phyloP scores from a whole-genome alignment of 1,140 invertebrate species.

The Nephotettix cincticeps region DNA sequence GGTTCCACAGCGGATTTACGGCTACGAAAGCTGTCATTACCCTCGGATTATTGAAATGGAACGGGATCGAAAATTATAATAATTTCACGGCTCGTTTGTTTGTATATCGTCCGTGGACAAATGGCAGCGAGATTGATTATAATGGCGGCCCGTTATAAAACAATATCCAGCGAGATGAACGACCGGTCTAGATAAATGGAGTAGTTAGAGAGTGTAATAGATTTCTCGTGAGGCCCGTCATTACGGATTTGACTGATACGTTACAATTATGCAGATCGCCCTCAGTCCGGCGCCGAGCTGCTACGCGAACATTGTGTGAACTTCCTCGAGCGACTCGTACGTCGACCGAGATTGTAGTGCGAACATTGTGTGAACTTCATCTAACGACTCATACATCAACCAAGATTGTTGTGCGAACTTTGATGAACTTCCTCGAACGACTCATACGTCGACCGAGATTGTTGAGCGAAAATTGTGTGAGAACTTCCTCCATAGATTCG shows the following conservation, averaged over 20 bases:
- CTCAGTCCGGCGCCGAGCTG: too few relatives aligned
- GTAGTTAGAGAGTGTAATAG: constrained; percentile 1
- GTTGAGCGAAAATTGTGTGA: too few relatives aligned
- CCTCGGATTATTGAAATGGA: constrained; percentile 5
- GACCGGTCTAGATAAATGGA: constrained; percentile 1
- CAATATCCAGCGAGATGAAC: neutral
- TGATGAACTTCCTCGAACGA: too few relatives aligned
- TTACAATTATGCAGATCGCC: constrained; percentile 5
- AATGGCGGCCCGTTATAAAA: constrained; percentile 9
- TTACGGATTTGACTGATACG: constrained; percentile 1
- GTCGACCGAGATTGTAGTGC: too few relatives aligned
- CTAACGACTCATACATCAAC: too few relatives aligned
- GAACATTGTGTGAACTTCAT: too few relatives aligned
- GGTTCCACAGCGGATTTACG: too few relatives aligned
- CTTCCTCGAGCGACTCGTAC: too few relatives aligned
- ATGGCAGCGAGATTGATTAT: neutral
- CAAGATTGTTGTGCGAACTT: too few relatives aligned
- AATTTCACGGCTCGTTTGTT: constrained; percentile 12
- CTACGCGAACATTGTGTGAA: too few relatives aligned
- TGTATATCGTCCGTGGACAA: constrained; percentile 6
- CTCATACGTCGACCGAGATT: too few relatives aligned
- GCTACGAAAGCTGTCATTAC: neutral
- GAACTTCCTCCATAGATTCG: too few relatives aligned
- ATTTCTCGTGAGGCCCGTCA: constrained; percentile 9
- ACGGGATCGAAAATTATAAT: constrained; percentile 1